phyloP scores from a whole-genome alignment of 2,797 vertebrate species.

The Coilia nasus region DNA sequence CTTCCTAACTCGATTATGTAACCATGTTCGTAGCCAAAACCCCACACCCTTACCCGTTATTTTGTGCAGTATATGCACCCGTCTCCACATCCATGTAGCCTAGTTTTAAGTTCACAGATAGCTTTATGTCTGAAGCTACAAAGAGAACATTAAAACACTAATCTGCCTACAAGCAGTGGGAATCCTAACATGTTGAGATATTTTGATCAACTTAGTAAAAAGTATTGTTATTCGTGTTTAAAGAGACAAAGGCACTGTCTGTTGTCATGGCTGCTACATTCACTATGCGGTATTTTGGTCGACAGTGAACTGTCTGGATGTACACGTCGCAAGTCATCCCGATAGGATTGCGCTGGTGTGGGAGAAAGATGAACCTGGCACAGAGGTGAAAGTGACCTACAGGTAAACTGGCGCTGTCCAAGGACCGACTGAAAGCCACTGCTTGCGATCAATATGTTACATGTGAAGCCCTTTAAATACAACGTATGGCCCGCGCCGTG shows the following conservation, averaged over 20 bases:
- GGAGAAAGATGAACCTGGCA: slow-evolving; percentile 92
- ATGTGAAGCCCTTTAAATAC: neutral
- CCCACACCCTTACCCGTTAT: neutral
- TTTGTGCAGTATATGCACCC: neutral
- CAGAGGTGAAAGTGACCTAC: slow-evolving; percentile 89
- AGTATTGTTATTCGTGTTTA: neutral
- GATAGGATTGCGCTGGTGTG: slow-evolving; percentile 90
- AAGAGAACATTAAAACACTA: too few relatives aligned
- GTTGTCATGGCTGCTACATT: neutral
- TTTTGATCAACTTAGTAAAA: neutral
- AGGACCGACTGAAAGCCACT: neutral
- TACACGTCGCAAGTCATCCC: slow-evolving; percentile 81
- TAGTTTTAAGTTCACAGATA: too few relatives aligned
- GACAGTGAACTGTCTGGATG: slow-evolving; percentile 95
- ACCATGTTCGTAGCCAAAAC: slow-evolving; percentile 3
- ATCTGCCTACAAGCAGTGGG: neutral
- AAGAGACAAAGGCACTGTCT: neutral
- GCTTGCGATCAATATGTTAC: neutral
- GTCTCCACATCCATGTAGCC: neutral
- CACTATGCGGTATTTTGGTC: slow-evolving; percentile 45
- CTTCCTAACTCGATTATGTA: neutral
- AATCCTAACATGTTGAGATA: neutral
- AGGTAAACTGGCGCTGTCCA: slow-evolving; percentile 68
- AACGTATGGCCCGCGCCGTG: neutral
- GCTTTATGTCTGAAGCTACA: too few relatives aligned